Evolutionary conservation across 2,113 vertebrate species (phyloP), one percentile per base, ranked within the genome.

Genomic region (Callithrix jacchus): DNA sequence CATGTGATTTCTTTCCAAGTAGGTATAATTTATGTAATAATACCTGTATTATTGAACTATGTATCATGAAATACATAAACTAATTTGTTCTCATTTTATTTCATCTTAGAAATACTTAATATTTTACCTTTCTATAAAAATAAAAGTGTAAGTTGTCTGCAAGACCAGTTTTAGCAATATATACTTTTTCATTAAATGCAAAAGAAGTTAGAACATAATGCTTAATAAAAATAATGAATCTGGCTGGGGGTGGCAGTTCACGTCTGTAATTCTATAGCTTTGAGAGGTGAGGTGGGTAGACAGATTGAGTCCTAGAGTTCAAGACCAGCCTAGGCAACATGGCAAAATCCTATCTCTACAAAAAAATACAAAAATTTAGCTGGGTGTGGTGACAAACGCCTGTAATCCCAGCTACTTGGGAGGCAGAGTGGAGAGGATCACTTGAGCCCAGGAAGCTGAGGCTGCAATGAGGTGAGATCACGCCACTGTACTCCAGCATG

Each of bases 211-310:
- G n/a, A 85, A n/a, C 13, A 58, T 87, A 30, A 42, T 61, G 40
- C n/a, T 35, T 52, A 84, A 14, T 81, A 20, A 89, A 40, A 95
- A 96, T 42, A 93, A 95, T n/a, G 37, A 92, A 82, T 52, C n/a
- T 77, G 52, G 49, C 49, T 52, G 49, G 49, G 49, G 0, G 16
- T 52, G 49, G 49, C 49, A 52, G 49, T 52, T 52, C 49, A 52
- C 14, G 1, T 16, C 49, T 52, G 16, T 52, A 52, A 52, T 52
- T 17, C 49, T 16, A 52, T 16, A 52, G 17, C 49, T 52, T 52
- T 17, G 49, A 52, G 49, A 52, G 49, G 49, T 52, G 49, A 52
- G 16, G 49, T 52, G 14, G 49, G 49, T 52, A 52, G 16, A 52
- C 49, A 52, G 49, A 52, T 52, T 52, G 49, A 52, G 49, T 52